Base-by-base conservation (phyloP, 2,888 invertebrate genomes). In the Drosophila paranaensis region DNA sequence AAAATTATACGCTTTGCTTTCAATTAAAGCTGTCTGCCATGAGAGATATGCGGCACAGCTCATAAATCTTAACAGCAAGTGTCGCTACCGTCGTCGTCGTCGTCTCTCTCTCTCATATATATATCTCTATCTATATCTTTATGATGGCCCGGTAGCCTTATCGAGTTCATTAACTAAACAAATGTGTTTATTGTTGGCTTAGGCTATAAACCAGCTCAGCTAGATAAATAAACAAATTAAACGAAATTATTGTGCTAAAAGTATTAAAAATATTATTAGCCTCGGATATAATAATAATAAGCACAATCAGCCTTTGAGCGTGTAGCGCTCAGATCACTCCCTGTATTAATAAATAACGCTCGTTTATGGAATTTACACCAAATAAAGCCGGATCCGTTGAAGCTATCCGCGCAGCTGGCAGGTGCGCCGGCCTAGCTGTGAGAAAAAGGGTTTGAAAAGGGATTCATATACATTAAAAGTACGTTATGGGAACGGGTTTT, bases 201-300 rank as follows among this genome's bases (percentile, higher is more conserved):
- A 40, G 55, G 55, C 55, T 20, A 27, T 53, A 53, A 53, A 39
- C 37, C 33, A 55, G 27, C 57, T 77, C 82, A 71, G 67, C 78
- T 72, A 74, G 87, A 84, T 89, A 84, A 89, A 84, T 83, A 81
- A 84, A 84, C 84, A 84, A 89, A 84, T 84, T 84, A 84, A 84
- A 79, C 68, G 70, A 88, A 86, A 83, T 83, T 86, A 83, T 82
- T 74, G 78, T 85, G 72, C 77, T 82, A 82, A 83, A 81, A 68
- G 77, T 82, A 88, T 86, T 79, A 80, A 83, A 81, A 86, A 64
- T 74, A 71, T 58, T 67, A 74, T 68, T 71, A 72, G 60, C 61
- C 57, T 20, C 20, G 20, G 27, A 65, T 27, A 63, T 71, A 64
- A 71, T 65, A 79, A 73, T 69, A 87, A 76, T 71, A 68, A 58